These are phyloP conservation scores for Listrodromus nycthemerus DNA, from an alignment of 2,888 invertebrate species.

Conservation along the genomic window DNA sequence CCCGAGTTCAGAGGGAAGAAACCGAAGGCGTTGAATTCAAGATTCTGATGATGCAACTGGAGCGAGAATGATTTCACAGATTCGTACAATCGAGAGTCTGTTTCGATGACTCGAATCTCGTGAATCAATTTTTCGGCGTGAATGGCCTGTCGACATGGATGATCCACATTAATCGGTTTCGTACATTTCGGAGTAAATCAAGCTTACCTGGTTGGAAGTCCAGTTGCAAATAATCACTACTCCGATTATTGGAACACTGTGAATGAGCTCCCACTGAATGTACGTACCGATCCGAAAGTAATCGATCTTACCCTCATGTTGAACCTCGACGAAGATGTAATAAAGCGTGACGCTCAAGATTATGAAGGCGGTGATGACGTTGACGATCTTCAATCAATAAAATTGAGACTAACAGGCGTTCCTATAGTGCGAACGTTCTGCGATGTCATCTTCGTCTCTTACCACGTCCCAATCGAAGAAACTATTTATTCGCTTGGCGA, in stretches of 20 bases:
- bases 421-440: background rate
- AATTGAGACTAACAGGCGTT: background rate
- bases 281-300: constrained; percentile 36
- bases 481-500: constrained; percentile 55
- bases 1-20: constrained; percentile 76
- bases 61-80: constrained; percentile 73
- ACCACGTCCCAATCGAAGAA: constrained; percentile 49
- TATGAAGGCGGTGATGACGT: constrained; percentile 46
- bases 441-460: constrained; percentile 10
- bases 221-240: constrained; percentile 60
- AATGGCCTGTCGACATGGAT: constrained; percentile 23
- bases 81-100: constrained; percentile 52
- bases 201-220: constrained; percentile 50
- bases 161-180: background rate
- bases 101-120: constrained; percentile 44
- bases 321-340: constrained; percentile 57
- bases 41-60: constrained; percentile 73
- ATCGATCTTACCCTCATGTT: constrained; percentile 26
- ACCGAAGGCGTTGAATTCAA: constrained; percentile 76
- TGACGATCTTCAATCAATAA: constrained; percentile 15
- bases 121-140: constrained; percentile 59
- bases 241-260: constrained; percentile 56
- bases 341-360: constrained; percentile 58
- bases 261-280: constrained; percentile 60
- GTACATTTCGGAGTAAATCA: background rate